Conservation (phyloP, 1,140 invertebrate species). For the Xylocopa sonorina region DNA sequence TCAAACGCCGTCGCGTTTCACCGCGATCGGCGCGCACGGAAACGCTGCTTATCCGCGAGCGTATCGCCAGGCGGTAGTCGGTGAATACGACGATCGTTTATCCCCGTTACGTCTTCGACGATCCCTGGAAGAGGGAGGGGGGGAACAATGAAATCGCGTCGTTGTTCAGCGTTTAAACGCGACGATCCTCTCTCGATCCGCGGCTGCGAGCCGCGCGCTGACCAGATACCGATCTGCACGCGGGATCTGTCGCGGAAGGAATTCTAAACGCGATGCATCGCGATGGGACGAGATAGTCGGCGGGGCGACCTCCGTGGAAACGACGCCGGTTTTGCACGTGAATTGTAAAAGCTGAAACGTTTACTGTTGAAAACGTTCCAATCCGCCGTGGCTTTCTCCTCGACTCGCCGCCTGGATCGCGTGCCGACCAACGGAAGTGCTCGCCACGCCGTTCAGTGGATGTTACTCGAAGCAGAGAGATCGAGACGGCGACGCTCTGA, state of each 20-base stretch:
- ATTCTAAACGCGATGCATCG: slow-evolving; percentile 11
- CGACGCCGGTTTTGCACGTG: neutral
- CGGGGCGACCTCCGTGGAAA: neutral
- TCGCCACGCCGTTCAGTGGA: neutral
- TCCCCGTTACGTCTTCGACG: neutral
- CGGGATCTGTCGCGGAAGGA: slow-evolving; percentile 43
- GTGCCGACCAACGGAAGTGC: neutral
- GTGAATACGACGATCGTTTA: slow-evolving; percentile 30
- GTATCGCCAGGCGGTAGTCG: slow-evolving; percentile 7
- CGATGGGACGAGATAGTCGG: neutral
- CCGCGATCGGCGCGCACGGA: slow-evolving; percentile 42
- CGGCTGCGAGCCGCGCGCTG: slow-evolving; percentile 15
- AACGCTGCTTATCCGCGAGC: slow-evolving; percentile 35
- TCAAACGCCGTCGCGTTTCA: slow-evolving; percentile 39
- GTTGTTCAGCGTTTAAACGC: slow-evolving; percentile 6
- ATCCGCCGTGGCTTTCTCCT: slow-evolving; percentile 2
- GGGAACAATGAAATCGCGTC: slow-evolving; percentile 15
- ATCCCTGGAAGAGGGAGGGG: no score
- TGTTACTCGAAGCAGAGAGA: neutral
- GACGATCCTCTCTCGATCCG: slow-evolving; percentile 21
- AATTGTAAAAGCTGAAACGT: neutral
- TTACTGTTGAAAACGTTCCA: neutral
- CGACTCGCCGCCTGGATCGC: neutral
- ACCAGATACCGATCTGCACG: slow-evolving; percentile 54
- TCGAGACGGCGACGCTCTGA: neutral